Base-by-base conservation (phyloP, 2,888 invertebrate genomes). In the Pyrrhia umbra region DNA sequence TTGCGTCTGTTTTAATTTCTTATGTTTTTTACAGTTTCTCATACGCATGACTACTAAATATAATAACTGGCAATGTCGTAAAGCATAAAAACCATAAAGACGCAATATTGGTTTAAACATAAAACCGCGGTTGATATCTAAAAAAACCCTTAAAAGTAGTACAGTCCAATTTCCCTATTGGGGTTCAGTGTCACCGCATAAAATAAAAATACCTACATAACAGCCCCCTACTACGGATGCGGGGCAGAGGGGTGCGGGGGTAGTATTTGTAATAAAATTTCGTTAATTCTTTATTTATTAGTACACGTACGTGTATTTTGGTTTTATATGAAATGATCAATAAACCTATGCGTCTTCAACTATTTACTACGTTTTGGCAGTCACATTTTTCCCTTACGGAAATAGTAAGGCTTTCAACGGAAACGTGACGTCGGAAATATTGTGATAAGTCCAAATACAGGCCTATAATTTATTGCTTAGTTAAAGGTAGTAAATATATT, bases 101-200 rank as follows among this genome's bases (percentile, higher is more conserved):
- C 85, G 85, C 88, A 91, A 92, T 92, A 92, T 90, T 90, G 92
- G 87, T 85, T 84, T 79, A 87, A 81, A 84, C 88, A 88, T 93
- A 92, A 92, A 92, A 87, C 86, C 73, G 85, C 87, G 83, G 89
- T 91, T 91, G 90, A 88, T 90, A 89, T 89, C 92, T 88, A 90
- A 94, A 92, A n/a, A 92, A 91, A 88, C 90, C 89, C 88, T 93
- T 90, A 92, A 92, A 94, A 92, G 89, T 92, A 92, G 91, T 92
- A 93, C 92, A 92, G 92, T 93, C 92, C 94, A 94, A 94, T 94
- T 94, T 94, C 91, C 92, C 92, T 93, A 93, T 91, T 90, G 90
- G 89, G 77, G 89, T 89, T 89, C 88, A 85, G 91, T 92, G 93
- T 92, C 91, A 92, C 90, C 87, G 90, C 89, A 89, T 92, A 92